Evolutionary conservation across 2,888 invertebrate species (phyloP).

Genomic region (Holacanthella duospinosa): DNA sequence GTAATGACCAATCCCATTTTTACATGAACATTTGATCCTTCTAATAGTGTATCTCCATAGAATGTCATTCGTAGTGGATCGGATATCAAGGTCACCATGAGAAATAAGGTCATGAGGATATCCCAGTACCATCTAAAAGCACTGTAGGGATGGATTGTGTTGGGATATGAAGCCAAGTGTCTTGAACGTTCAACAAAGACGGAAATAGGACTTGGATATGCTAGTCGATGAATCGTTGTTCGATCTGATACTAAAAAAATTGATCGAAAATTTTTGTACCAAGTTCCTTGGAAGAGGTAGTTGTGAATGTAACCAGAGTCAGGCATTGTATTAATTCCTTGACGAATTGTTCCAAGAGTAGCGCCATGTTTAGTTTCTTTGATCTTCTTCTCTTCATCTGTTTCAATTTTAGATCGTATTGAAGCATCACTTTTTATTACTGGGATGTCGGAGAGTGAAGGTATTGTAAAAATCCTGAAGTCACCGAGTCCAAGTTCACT

Average conservation of each 20-base stretch:
- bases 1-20: background rate
- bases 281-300: background rate
- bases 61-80: conserved; percentile 8
- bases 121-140: conserved; percentile 9
- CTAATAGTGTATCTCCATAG: background rate
- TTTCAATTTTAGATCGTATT: background rate
- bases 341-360: background rate
- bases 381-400: background rate
- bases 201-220: conserved; percentile 1
- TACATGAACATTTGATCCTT: background rate
- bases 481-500: background rate
- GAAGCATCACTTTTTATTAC: background rate
- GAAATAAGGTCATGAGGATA: background rate
- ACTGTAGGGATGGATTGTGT: conserved; percentile 16
- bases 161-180: conserved; percentile 10
- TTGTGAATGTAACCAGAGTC: background rate
- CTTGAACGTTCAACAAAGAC: conserved; percentile 10
- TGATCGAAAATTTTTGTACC: conserved; percentile 2
- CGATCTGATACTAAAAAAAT: conserved; percentile 12
- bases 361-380: background rate
- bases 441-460: conserved; percentile 1
- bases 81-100: background rate
- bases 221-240: conserved; percentile 11
- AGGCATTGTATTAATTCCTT: conserved; percentile 4
- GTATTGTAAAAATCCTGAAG: background rate